phyloP scores from a whole-genome alignment of 2,113 vertebrate genomes.

The Pelecanoides urinatrix region DNA sequence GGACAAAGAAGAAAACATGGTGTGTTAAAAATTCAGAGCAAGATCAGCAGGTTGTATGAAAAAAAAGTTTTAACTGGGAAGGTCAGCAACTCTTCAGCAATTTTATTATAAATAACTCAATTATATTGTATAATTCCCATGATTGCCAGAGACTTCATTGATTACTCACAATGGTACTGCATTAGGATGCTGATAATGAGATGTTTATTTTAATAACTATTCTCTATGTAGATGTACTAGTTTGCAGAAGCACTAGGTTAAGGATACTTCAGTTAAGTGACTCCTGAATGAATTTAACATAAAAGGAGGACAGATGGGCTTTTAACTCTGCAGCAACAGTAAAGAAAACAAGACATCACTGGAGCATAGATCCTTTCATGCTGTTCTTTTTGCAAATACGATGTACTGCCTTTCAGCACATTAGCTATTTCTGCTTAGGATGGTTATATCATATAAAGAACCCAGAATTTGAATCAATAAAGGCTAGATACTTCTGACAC shows the following conservation, averaged over 20 bases:
- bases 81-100: background rate
- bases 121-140: constrained; percentile 14
- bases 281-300: constrained; percentile 39
- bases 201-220: constrained; percentile 56
- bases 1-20: background rate
- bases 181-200: constrained; percentile 26
- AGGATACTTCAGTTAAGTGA: constrained; percentile 53
- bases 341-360: constrained; percentile 24
- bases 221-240: background rate
- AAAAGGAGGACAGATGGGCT: constrained; percentile 34
- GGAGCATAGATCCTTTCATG: background rate
- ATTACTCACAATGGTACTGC: constrained; percentile 27
- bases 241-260: constrained; percentile 46
- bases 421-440: background rate
- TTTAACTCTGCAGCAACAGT: background rate
- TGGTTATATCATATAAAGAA: background rate
- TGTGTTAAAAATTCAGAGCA: background rate
- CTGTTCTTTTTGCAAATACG: constrained; percentile 31
- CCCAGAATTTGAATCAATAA: background rate
- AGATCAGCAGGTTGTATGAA: background rate
- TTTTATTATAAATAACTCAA: background rate
- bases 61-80: background rate
- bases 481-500: background rate
- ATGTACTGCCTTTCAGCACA: background rate
- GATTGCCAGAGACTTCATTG: constrained; percentile 39